These are phyloP conservation scores for Beris morrisii DNA, from an alignment of 2,888 invertebrate genomes.

Conservation along the genomic window DNA sequence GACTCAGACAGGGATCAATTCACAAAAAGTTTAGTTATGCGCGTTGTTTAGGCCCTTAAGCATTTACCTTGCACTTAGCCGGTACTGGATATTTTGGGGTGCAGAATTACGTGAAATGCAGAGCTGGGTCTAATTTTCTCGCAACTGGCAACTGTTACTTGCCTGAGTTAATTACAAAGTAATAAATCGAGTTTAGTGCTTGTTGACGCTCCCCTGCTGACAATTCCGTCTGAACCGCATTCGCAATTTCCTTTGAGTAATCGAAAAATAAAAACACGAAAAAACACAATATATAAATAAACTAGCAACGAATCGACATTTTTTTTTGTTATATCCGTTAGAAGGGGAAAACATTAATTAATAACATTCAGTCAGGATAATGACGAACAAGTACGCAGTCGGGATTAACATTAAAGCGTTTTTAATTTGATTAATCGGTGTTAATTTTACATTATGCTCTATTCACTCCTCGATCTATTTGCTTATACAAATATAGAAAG, in stretches of 20 bases:
- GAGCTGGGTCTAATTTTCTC: constrained; percentile 14
- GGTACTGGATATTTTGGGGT: background rate
- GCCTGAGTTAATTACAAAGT: constrained; percentile 29
- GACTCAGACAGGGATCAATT: background rate
- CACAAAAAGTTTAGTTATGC: background rate
- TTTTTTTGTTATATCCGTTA: too few relatives aligned
- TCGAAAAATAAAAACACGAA: constrained; percentile 32
- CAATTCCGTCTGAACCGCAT: constrained; percentile 32
- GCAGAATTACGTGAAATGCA: background rate
- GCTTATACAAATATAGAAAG: too few relatives aligned
- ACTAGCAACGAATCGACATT: background rate
- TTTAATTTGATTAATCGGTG: too few relatives aligned
- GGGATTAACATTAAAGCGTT: too few relatives aligned
- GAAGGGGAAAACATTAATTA: too few relatives aligned
- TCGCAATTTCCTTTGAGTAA: constrained; percentile 38
- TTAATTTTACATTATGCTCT: too few relatives aligned
- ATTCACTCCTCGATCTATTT: too few relatives aligned
- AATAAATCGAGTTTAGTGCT: constrained; percentile 27
- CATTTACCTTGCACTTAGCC: constrained; percentile 11
- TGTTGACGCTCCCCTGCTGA: constrained; percentile 5
- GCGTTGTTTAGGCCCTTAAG: background rate
- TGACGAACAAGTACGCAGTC: too few relatives aligned
- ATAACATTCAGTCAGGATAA: too few relatives aligned
- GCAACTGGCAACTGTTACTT: constrained; percentile 12
- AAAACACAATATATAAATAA: background rate